A percentile compares a stretch with the other conserved stretches of the same genome.
phyloP scores from a whole-genome alignment of 92 coral and sea anemone species.

The Hydrozoanthus gracilis region DNA sequence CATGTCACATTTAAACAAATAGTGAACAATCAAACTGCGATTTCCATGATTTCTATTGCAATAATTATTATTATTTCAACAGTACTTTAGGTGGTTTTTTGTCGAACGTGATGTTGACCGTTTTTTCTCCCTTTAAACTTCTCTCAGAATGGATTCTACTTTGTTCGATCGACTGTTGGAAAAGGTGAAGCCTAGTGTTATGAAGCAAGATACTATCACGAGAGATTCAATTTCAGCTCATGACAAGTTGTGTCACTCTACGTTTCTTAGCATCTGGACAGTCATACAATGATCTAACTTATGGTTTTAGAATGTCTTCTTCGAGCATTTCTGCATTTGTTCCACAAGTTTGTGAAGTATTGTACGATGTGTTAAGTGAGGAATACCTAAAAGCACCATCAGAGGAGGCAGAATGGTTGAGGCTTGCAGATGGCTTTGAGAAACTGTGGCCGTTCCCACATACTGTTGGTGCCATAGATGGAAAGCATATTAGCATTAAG shows the following conservation, averaged over 20 bases:
- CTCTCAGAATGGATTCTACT: constrained; percentile 53
- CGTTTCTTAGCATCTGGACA: constrained; percentile 57
- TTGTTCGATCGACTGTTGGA: constrained; percentile 51
- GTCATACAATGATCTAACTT: constrained; percentile 48
- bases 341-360: constrained; percentile 58
- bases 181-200: constrained; percentile 47
- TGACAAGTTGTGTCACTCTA: constrained; percentile 51
- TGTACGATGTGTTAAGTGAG: constrained; percentile 45
- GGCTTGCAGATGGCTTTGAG: constrained; percentile 56
- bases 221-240: constrained; percentile 63
- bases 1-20: too few relatives aligned
- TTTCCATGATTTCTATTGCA: too few relatives aligned
- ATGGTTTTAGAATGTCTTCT: constrained; percentile 51
- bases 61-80: too few relatives aligned
- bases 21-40: too few relatives aligned
- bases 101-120: too few relatives aligned
- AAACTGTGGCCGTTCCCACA: constrained; percentile 66
- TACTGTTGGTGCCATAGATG: constrained; percentile 74
- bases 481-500: constrained; percentile 64
- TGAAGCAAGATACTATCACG: constrained; percentile 57
- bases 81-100: too few relatives aligned
- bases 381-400: constrained; percentile 45
- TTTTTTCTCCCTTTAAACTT: too few relatives aligned
- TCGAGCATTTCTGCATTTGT: constrained; percentile 48
- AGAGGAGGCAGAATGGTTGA: constrained; percentile 34